These are phyloP conservation scores for Lithophane semibrunnea DNA, from an alignment of 2,888 invertebrate genomes.

Conservation along the genomic window DNA sequence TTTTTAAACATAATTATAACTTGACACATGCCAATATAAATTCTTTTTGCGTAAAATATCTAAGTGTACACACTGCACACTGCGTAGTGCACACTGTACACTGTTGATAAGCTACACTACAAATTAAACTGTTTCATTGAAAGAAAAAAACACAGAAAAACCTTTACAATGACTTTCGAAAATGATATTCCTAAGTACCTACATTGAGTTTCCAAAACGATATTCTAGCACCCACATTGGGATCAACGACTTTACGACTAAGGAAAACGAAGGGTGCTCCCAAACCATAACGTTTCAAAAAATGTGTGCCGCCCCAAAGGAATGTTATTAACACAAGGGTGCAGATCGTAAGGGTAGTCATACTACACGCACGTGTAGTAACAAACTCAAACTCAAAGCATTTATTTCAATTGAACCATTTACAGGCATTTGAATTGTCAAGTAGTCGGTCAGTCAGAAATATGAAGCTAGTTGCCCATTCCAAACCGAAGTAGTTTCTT, in stretches of 20 bases:
- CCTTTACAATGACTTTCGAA: neutral
- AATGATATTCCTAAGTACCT: too few relatives aligned
- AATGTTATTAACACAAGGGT: constrained; percentile 52
- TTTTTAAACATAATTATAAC: too few relatives aligned
- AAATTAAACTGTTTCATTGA: neutral
- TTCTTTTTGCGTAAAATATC: too few relatives aligned
- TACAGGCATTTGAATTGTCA: too few relatives aligned
- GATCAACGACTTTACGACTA: constrained; percentile 35
- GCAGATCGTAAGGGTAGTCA: constrained; percentile 28
- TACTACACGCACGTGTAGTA: neutral
- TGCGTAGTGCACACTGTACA: too few relatives aligned
- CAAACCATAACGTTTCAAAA: constrained; percentile 12
- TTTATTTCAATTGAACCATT: too few relatives aligned
- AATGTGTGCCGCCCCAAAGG: constrained; percentile 11
- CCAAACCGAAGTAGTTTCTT: too few relatives aligned
- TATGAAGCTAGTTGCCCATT: too few relatives aligned
- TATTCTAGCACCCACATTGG: neutral
- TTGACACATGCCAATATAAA: too few relatives aligned
- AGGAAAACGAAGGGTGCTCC: constrained; percentile 30
- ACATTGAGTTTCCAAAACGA: neutral
- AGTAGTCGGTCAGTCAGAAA: too few relatives aligned
- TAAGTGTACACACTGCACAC: too few relatives aligned
- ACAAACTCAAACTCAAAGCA: too few relatives aligned
- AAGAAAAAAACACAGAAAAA: neutral
- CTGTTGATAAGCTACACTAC: neutral